Conservation (phyloP, 2,113 vertebrate genomes). For the Takifugu flavidus region DNA sequence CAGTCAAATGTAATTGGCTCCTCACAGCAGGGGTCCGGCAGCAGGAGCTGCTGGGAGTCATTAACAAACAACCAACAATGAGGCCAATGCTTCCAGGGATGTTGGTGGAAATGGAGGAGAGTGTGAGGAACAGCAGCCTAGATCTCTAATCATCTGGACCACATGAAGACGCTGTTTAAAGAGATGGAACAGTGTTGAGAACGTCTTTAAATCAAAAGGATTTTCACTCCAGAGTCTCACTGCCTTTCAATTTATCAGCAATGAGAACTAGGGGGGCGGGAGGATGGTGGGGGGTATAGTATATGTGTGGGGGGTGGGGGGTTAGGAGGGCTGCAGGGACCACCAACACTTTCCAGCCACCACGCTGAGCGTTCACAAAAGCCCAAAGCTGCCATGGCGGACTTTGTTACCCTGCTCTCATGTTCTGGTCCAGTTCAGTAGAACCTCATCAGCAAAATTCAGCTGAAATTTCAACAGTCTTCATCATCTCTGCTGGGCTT, state of each 20-base stretch:
- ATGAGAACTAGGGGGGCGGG: slow-evolving; percentile 3
- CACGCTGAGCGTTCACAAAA: slow-evolving; percentile 57
- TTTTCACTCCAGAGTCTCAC: slow-evolving; percentile 32
- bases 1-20: slow-evolving; percentile 39
- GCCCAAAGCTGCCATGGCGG: slow-evolving; percentile 49
- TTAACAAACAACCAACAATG: slow-evolving; percentile 25
- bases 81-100: not conserved
- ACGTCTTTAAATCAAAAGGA: slow-evolving; percentile 30
- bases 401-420: slow-evolving; percentile 46
- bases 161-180: slow-evolving; percentile 1
- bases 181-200: slow-evolving; percentile 4
- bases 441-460: too few species aligned
- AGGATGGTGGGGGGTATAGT: slow-evolving; percentile 17
- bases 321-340: slow-evolving; percentile 33
- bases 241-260: slow-evolving; percentile 45
- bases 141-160: slow-evolving; percentile 26
- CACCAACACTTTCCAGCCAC: slow-evolving; percentile 58
- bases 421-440: slow-evolving; percentile 1
- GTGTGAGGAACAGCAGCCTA: not conserved
- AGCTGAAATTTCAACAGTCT: too few species aligned
- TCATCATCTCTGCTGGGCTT: too few species aligned
- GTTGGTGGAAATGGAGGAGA: not conserved
- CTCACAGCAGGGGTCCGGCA: slow-evolving; percentile 26
- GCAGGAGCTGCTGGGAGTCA: not conserved
- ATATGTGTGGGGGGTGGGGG: not conserved